Conservation (phyloP, 2,113 vertebrate species). For the Archocentrus centrarchus region DNA sequence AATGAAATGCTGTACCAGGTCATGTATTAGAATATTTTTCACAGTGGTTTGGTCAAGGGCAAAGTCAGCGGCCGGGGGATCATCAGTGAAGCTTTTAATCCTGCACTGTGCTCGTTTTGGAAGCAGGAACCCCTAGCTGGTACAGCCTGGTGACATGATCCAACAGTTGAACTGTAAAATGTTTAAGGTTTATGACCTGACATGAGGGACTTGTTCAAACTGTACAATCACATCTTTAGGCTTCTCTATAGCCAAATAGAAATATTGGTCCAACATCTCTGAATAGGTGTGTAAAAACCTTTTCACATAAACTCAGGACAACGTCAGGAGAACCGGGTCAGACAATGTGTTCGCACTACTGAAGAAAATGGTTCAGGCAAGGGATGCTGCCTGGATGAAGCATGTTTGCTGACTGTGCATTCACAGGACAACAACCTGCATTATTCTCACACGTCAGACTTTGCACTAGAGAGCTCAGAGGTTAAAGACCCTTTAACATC, state of each 20-base stretch:
- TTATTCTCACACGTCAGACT: not conserved
- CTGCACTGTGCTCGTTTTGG: constrained; percentile 60
- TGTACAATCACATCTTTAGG: not conserved
- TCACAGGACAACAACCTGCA: not conserved
- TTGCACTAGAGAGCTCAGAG: not conserved
- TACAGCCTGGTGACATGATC: constrained; percentile 56
- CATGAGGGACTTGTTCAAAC: not conserved
- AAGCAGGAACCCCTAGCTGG: constrained; percentile 58
- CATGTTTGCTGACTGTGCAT: not conserved
- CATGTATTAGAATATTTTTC: constrained; percentile 47
- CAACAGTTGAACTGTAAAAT: constrained; percentile 51
- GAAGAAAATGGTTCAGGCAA: not conserved
- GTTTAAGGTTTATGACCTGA: constrained; percentile 16
- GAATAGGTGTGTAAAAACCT: not conserved
- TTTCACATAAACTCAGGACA: not conserved
- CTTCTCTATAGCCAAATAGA: not conserved
- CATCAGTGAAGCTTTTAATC: constrained; percentile 71
- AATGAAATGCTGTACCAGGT: constrained; percentile 30
- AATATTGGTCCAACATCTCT: not conserved
- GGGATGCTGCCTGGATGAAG: accelerated
- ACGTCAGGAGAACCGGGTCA: too few species aligned
- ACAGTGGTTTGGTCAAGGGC: constrained; percentile 64
- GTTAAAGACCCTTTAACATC: accelerated
- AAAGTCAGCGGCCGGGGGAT: constrained; percentile 58
- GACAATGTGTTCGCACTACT: too few species aligned